Evolutionary conservation across 2,888 invertebrate genomes (phyloP), one percentile per base, ranked within the genome.

Genomic region (Microctonus hyperodae): DNA sequence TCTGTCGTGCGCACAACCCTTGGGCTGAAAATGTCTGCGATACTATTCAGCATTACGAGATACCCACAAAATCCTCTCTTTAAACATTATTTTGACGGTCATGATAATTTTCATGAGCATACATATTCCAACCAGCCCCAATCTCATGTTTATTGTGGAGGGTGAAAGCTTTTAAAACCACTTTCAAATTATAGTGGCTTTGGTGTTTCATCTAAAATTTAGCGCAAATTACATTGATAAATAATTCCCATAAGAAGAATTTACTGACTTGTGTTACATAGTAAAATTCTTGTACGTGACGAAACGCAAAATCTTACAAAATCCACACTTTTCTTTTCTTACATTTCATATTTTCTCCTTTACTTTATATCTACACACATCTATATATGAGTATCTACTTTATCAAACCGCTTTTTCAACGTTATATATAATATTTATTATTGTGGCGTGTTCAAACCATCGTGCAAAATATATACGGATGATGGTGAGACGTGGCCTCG

Each of bases 271-370:
- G 44, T 55, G 20, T 51, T 28, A 33, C 55, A 16, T 55, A 53
- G 66, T 58, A 33, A 67, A 67, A 67, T 63, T 64, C 16, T 33
- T 10, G 63, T 64, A 67, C 67, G 67, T 67, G 67, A 67, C 57
- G 48, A 64, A 64, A 67, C 48, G 63, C n/a, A 51, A 67, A 67
- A 67, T 67, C 67, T 67, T 59, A 58, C 55, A 16, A n/a, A n/a
- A 16, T 37, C 37, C 23, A 50, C 50, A 37, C 25, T 50, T 60
- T 50, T 60, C 16, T 33, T 60, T 22, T 60, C 6, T 48, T 60
- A 35, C 11, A 31, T 23, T 16, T 31, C 22, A 33, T 31, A 22
- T 28, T 35, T 22, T 11, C 13, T 37, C 57, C n/a, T n/a, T n/a
- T n/a, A n/a, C n/a, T n/a, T n/a, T n/a, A n/a, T n/a, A n/a, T n/a